Evolutionary conservation across 2,113 vertebrate species (phyloP).

Genomic region (Ivindomyrus marchei): DNA sequence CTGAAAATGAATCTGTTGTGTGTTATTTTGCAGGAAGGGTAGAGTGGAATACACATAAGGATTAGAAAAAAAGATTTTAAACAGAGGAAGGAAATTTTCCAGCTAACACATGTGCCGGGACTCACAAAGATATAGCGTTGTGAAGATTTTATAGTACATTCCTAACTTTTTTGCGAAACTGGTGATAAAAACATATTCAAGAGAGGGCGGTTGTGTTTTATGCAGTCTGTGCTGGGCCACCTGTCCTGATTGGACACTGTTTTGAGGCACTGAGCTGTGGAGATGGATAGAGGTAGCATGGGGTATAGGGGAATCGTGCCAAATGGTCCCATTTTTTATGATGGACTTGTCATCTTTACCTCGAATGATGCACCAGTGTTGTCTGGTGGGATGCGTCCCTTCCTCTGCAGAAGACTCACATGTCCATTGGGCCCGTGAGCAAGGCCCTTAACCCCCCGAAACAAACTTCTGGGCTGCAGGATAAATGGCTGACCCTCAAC

Average conservation of each 20-base stretch:
- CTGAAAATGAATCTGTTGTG: background rate
- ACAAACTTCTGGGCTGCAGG: background rate
- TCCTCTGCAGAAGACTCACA: background rate
- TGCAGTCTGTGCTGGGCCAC: background rate
- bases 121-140: conserved; percentile 29
- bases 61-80: background rate
- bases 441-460: background rate
- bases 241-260: conserved; percentile 23
- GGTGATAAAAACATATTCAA: conserved; percentile 35
- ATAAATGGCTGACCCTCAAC: background rate
- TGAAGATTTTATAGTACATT: conserved; percentile 52
- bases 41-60: conserved; percentile 5
- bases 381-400: background rate
- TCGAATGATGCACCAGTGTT: background rate
- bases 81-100: conserved; percentile 15
- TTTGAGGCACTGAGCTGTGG: conserved; percentile 17
- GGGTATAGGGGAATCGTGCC: background rate
- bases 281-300: background rate
- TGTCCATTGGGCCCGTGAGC: background rate
- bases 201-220: conserved; percentile 28
- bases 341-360: background rate
- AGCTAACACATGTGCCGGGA: conserved; percentile 44
- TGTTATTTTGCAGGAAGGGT: background rate
- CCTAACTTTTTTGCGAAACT: conserved; percentile 43
- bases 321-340: background rate